Conservation (phyloP, 2,113 vertebrate species). For the Tenrec ecaudatus region DNA sequence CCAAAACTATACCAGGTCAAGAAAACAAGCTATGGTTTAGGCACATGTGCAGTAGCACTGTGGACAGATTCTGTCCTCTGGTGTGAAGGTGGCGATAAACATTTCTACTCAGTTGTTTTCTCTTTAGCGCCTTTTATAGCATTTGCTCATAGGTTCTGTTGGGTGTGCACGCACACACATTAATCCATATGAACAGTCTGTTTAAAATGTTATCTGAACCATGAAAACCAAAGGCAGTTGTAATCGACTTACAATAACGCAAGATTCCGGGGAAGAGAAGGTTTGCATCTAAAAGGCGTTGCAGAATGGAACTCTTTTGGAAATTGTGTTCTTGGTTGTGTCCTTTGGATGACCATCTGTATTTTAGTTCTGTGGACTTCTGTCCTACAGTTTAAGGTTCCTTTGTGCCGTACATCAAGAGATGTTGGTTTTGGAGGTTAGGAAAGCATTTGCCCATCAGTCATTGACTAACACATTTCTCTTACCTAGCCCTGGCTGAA, state of each 20-base stretch:
- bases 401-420: background rate
- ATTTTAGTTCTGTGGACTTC: slow-evolving; percentile 36
- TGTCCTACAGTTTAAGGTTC: background rate
- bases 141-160: background rate
- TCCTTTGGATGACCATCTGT: background rate
- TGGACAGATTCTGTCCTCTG: background rate
- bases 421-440: slow-evolving; percentile 41
- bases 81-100: background rate
- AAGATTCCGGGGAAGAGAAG: background rate
- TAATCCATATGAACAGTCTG: background rate
- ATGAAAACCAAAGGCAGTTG: background rate
- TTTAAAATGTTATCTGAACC: slow-evolving; percentile 23
- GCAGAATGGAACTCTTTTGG: background rate
- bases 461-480: slow-evolving; percentile 46
- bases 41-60: background rate
- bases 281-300: background rate
- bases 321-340: background rate
- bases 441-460: background rate
- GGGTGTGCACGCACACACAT: background rate
- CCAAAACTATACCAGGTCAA: background rate
- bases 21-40: background rate
- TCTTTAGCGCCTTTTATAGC: background rate
- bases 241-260: background rate
- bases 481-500: slow-evolving; percentile 13
- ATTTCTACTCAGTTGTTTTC: background rate